Evolutionary conservation across 2,113 vertebrate genomes (phyloP).

Genomic region (Ariopsis seemanni): DNA sequence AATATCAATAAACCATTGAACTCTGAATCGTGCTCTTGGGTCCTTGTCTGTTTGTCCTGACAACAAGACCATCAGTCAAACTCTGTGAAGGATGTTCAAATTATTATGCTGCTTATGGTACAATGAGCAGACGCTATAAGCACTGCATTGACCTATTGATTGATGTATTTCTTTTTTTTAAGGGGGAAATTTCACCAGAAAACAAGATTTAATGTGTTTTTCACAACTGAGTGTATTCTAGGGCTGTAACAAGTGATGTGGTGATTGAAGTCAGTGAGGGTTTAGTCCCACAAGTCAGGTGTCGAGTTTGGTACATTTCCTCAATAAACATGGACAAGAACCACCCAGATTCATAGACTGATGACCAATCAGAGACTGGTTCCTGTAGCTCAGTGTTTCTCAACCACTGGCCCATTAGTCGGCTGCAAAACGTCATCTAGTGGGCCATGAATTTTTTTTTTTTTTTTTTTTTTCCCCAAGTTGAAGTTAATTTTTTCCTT

Average conservation of each 20-base stretch:
- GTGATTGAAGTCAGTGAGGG: constrained; percentile 5
- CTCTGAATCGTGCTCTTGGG: too few species aligned
- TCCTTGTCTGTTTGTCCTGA: too few species aligned
- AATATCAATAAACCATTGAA: too few species aligned
- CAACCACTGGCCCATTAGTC: too few species aligned
- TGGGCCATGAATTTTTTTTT: too few species aligned
- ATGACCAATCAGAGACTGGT: not conserved
- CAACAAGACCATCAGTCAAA: constrained; percentile 17
- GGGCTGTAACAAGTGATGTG: not conserved
- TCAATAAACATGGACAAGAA: not conserved
- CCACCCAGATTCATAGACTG: not conserved
- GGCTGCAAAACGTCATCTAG: too few species aligned
- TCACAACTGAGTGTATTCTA: not conserved
- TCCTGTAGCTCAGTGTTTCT: too few species aligned
- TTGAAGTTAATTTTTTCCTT: too few species aligned
- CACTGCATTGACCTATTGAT: constrained; percentile 21
- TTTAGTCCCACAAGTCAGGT: not conserved
- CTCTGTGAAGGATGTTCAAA: constrained; percentile 30
- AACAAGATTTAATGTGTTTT: constrained; percentile 29
- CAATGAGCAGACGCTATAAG: not conserved
- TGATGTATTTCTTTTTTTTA: constrained; percentile 40
- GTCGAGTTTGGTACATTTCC: not conserved
- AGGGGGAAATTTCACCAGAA: not conserved
- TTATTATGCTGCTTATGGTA: constrained; percentile 29
- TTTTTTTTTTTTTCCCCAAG: too few species aligned